Base-by-base conservation (phyloP, 2,797 vertebrate genomes). In the Lacerta viridis region DNA sequence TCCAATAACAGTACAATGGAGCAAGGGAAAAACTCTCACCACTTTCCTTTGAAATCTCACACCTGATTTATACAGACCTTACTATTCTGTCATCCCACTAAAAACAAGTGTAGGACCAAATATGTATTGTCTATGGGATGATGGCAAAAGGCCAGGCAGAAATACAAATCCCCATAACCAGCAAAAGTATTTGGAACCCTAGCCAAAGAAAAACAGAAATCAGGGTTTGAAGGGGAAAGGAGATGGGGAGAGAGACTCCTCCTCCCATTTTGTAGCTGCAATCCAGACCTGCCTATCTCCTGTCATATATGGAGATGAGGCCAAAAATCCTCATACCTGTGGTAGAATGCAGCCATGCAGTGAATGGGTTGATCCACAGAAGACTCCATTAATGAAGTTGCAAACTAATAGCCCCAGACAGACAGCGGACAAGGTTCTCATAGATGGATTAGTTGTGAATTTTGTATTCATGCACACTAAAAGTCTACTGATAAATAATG, bases 361-460 rank as follows among this genome's bases (percentile, higher is more conserved):
- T 36, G 20, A 10, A 66, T 36, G 41, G 15, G 2, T n/a, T 68
- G 61, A 66, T 76, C 20, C n/a, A 82, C 50, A n/a, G 11, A 87
- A 4, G 64, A 13, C 39, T 84, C 25, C n/a, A 64, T 80, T 18
- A 84, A 80, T 46, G 61, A 9, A 79, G 10, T 46, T 41, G 27
- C 6, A 68, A 76, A 68, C 50, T 27, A 43, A 71, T 59, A 41
- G 36, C 13, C 27, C 66, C 76, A 64, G n/a, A 66, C 11, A 77
- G 33, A 68, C n/a, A 55, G 36, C 3, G 9, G 41, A 36, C 7
- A 50, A 82, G 4, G 25, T 64, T 88, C 39, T 25, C 46, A 25
- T 64, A 69, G 68, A 36, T 50, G 23, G 27, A 84, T 36, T 88
- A 61, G 46, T 46, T 76, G 80, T 75, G 39, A 59, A 87, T 66